Conservation (phyloP, 1,140 invertebrate genomes). For the Aphaenogaster ashmeadi region DNA sequence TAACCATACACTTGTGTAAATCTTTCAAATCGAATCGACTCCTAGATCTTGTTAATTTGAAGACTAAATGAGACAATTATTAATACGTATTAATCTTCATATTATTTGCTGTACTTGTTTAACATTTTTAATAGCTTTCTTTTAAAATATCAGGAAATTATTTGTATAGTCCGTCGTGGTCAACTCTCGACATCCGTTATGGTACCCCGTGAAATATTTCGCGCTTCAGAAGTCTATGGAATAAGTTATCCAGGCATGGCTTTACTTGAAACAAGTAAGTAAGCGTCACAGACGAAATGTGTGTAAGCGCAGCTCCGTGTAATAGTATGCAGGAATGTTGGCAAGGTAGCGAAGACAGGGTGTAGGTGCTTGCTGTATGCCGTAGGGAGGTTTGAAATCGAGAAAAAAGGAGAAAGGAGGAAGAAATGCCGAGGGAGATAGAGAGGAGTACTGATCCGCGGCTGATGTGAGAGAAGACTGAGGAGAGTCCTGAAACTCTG, state of each 20-base stretch:
- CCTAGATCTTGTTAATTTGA: slow-evolving; percentile 62
- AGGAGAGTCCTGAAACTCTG: slow-evolving; percentile 78
- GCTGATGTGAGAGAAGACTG: slow-evolving; percentile 79
- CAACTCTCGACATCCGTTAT: not conserved
- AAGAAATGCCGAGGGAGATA: slow-evolving; percentile 51
- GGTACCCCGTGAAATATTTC: not conserved
- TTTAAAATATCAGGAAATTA: not conserved
- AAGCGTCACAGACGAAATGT: slow-evolving; percentile 79
- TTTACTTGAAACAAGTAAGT: slow-evolving; percentile 42
- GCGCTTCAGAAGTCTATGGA: slow-evolving; percentile 6
- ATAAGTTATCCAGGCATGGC: not conserved
- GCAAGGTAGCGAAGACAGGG: slow-evolving; percentile 82
- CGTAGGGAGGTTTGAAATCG: slow-evolving; percentile 82
- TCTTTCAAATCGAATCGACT: not conserved
- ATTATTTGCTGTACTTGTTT: slow-evolving; percentile 7
- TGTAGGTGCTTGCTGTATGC: slow-evolving; percentile 74
- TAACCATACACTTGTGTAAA: not conserved
- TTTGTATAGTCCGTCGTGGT: not conserved
- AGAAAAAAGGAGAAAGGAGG: slow-evolving; percentile 68
- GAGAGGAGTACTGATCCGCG: slow-evolving; percentile 69
- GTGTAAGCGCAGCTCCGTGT: slow-evolving; percentile 78
- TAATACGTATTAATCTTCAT: not conserved
- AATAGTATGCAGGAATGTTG: slow-evolving; percentile 87
- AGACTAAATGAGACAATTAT: not conserved
- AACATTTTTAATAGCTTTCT: slow-evolving; percentile 10